Base-by-base conservation (phyloP, 2,888 invertebrate species). In the Nomada flava region DNA sequence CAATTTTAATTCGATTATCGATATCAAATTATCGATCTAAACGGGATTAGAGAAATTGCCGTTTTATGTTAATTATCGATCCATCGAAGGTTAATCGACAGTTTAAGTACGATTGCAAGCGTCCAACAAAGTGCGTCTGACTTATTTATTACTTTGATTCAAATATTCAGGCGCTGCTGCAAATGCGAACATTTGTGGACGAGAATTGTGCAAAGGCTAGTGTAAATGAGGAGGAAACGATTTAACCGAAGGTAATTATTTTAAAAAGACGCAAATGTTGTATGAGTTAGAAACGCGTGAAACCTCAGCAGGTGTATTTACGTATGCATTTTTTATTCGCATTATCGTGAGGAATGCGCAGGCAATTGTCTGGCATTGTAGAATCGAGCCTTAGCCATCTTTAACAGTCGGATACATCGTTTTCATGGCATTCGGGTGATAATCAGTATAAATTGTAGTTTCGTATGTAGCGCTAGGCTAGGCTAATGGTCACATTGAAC, bases 1-100 rank as follows among this genome's bases (percentile, higher is more conserved):
- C 59, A 63, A 71, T 50, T 71, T 47, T 13, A 29, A n/a, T 23
- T 64, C 79, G 79, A 79, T 60, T 59, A 79, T 79, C 77, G 77
- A 71, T 60, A 15, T 11, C 15, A 36, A 23, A 69, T 69, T 69
- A 76, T 79, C 78, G 78, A 70, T 70, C 36, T 23, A 53, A 55
- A 18, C 4, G 18, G 29, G 18, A 62, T 70, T 69, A 18, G 29
- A 52, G 36, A 47, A 11, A 47, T 47, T 47, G 1, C 47, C 15
- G 4, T 11, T 18, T 13, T 9, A 18, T 10, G 26, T 18, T 26
- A 52, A 26, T 63, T 36, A 36, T 79, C 78, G 77, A 79, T 53
- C 44, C 36, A 77, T 79, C 79, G 69, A 69, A 11, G 2, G 2
- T 68, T 55, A 10, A 64, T 69, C 77, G 63, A 76, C 2, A 13